Evolutionary conservation across 2,113 vertebrate species (phyloP).

Genomic region (Otolemur garnettii): DNA sequence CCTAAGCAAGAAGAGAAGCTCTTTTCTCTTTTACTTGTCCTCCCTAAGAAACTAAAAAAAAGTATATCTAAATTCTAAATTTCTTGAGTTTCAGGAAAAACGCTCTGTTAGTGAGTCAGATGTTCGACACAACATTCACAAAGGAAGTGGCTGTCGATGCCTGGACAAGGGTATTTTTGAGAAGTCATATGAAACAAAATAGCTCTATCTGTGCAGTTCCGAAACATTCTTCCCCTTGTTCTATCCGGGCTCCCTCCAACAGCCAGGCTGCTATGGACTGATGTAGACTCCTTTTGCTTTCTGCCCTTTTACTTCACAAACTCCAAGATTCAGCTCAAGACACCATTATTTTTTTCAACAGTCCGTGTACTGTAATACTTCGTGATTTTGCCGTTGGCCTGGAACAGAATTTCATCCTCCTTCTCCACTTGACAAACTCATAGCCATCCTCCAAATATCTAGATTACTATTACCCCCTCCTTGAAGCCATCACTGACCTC

Average conservation of each 20-base stretch:
- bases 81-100: constrained; percentile 71
- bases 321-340: not conserved
- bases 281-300: constrained; percentile 28
- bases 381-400: not conserved
- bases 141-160: constrained; percentile 79
- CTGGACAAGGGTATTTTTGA: constrained; percentile 75
- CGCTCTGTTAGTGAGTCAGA: constrained; percentile 79
- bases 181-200: constrained; percentile 73
- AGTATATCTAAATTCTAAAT: constrained; percentile 49
- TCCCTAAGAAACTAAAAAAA: constrained; percentile 46
- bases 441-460: not conserved
- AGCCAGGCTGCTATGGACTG: not conserved
- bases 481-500: not conserved
- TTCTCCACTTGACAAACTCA: not conserved
- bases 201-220: constrained; percentile 55
- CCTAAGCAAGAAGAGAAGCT: not conserved
- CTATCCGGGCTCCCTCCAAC: constrained; percentile 1
- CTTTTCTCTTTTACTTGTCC: constrained; percentile 6
- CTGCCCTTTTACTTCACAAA: not conserved
- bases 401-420: not conserved
- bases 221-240: constrained; percentile 59
- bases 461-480: not conserved
- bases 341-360: not conserved
- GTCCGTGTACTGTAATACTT: not conserved
- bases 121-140: constrained; percentile 79